Evolutionary conservation across 2,888 invertebrate genomes (phyloP).

Genomic region (Adelphocoris suturalis): DNA sequence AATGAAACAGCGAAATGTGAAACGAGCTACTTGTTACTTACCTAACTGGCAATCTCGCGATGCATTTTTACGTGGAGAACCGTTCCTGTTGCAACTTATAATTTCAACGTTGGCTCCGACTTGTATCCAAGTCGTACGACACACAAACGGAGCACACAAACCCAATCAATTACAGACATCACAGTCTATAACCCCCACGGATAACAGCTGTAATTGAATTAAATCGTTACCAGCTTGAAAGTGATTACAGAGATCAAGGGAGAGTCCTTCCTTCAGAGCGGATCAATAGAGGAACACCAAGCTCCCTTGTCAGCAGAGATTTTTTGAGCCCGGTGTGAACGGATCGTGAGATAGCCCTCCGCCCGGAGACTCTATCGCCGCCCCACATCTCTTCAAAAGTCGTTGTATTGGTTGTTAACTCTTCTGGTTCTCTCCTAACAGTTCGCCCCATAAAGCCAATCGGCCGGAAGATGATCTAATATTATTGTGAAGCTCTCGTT

Average conservation of each 20-base stretch:
- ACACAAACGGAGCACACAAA: neutral
- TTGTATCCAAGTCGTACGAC: neutral
- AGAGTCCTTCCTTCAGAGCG: neutral
- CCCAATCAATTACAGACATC: conserved; percentile 10
- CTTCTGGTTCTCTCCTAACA: conserved; percentile 42
- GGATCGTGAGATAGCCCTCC: conserved; percentile 55
- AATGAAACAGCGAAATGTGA: neutral
- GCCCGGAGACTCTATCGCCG: conserved; percentile 8
- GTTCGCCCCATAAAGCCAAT: conserved; percentile 53
- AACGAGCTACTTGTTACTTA: neutral
- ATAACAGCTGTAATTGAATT: conserved; percentile 57
- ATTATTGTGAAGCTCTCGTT: conserved; percentile 49
- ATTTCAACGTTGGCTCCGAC: neutral
- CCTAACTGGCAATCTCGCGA: neutral
- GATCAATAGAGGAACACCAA: conserved; percentile 23
- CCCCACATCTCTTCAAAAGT: conserved; percentile 47
- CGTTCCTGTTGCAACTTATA: neutral
- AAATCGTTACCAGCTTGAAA: conserved; percentile 58
- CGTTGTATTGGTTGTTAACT: conserved; percentile 55
- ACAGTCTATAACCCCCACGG: neutral
- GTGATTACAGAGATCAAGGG: conserved; percentile 40
- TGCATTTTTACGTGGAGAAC: neutral
- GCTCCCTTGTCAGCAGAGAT: conserved; percentile 36
- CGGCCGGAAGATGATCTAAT: conserved; percentile 59
- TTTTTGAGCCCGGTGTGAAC: conserved; percentile 48